A percentile compares a stretch with the other conserved stretches of the same genome.
These are phyloP conservation scores for Apolygus lucorum DNA, from an alignment of 1,140 invertebrate genomes.

Conservation along the genomic window DNA sequence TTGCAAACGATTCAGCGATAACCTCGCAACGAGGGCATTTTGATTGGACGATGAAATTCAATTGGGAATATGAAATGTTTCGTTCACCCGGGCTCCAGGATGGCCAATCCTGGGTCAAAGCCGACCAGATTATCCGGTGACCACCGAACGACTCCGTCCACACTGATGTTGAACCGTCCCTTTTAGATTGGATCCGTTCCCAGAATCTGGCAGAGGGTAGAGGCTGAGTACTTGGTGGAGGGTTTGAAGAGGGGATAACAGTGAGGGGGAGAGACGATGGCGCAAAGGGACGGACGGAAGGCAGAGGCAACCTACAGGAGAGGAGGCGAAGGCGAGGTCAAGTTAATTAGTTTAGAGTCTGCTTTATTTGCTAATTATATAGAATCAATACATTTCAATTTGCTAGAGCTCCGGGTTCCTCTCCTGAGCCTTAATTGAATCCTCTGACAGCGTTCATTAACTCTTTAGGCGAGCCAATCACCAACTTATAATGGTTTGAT, in stretches of 20 bases:
- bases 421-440: neutral
- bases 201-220: too few species aligned
- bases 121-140: too few species aligned
- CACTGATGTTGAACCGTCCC: too few species aligned
- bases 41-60: too few species aligned
- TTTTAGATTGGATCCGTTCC: too few species aligned
- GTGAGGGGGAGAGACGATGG: neutral
- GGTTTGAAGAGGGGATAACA: neutral
- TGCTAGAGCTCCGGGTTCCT: neutral
- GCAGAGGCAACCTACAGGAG: neutral
- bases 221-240: too few species aligned
- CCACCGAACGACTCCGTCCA: too few species aligned
- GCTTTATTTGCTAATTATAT: constrained; percentile 2
- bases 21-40: too few species aligned
- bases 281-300: neutral
- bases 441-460: neutral
- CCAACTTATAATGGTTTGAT: neutral
- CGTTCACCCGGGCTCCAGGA: too few species aligned
- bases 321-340: neutral
- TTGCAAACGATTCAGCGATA: too few species aligned
- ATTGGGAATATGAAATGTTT: too few species aligned
- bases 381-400: neutral
- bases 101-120: too few species aligned
- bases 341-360: neutral
- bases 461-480: neutral